Evolutionary conservation across 1,140 invertebrate genomes (phyloP), one percentile per base, ranked within the genome.

Genomic region (Drosophila elegans): DNA sequence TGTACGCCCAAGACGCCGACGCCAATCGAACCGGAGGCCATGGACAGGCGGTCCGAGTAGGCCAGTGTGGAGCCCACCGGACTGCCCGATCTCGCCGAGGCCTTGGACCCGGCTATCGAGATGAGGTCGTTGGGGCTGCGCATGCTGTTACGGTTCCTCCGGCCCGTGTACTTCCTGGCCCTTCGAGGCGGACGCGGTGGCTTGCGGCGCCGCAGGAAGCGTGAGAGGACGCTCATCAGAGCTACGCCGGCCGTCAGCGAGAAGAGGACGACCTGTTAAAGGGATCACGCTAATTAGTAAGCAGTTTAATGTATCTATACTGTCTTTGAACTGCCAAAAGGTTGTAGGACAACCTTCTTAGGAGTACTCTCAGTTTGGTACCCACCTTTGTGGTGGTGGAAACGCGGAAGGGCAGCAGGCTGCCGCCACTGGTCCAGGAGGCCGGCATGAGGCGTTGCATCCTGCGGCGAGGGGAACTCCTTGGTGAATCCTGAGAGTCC

Each of bases 61-160:
- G 94, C 94, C 10, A 93, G 44, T 2, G 92, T 92, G 5, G 93
- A 93, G n/a, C 90, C 93, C 1, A 91, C 84, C 9, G 93, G 93
- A 53, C 78, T 94, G 59, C 72, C 93, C 64, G 92, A 94, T 16
- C 94, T 86, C 0, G 94, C 94, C 21, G 94, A 94, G 25, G 76
- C 85, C 54, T 91, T 92, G 62, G 94, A 94, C 34, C 94, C 94
- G 6, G 94, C 94, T 48, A 94, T 92, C n/a, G 94, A 94, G 7
- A 81, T 93, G 81, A 94, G 92, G 74, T 94, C 94, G 93, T 95
- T 95, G 3, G 95, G 95, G 92, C 95, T 95, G 62, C 95, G 93
- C 92, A 95, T 93, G 93, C 76, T 94, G 79, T 91, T 94, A 91
- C 93, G 94, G 81, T 90, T 94, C 81, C 91, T 93, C 90, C 93